These are phyloP conservation scores for Meteorus colon DNA, from an alignment of 2,888 invertebrate genomes.

Conservation along the genomic window DNA sequence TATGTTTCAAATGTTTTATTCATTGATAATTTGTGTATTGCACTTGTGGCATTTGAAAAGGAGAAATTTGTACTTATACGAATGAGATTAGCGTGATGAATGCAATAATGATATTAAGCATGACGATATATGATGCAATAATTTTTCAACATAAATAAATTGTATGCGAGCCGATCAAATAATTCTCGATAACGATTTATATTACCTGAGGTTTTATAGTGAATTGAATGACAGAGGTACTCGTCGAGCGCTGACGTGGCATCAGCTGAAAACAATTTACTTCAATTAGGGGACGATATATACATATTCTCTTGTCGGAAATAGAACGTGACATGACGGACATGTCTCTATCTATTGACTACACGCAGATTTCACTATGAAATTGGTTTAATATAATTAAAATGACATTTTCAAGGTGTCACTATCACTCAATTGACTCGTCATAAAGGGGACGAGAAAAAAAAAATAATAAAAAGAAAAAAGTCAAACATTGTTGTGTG, in stretches of 20 bases:
- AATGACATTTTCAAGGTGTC: constrained; percentile 10
- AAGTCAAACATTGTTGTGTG: background rate
- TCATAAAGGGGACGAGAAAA: background rate
- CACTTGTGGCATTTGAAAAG: background rate
- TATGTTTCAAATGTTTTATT: background rate
- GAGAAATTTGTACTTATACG: background rate
- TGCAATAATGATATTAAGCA: background rate
- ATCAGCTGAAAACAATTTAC: background rate
- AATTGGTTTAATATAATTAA: background rate
- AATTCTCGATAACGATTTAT: background rate
- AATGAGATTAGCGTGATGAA: background rate
- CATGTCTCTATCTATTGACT: constrained; percentile 9
- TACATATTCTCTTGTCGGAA: background rate
- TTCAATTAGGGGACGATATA: background rate
- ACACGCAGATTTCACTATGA: background rate
- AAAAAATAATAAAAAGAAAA: background rate
- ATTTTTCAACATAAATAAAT: background rate
- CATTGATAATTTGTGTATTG: background rate
- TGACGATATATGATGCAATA: background rate
- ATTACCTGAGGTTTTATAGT: background rate
- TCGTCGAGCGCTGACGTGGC: background rate
- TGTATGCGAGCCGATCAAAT: background rate
- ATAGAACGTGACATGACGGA: background rate
- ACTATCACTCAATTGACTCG: background rate
- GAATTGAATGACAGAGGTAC: background rate